phyloP scores from a whole-genome alignment of 1,140 invertebrate species.

The Heliothis subflexa region DNA sequence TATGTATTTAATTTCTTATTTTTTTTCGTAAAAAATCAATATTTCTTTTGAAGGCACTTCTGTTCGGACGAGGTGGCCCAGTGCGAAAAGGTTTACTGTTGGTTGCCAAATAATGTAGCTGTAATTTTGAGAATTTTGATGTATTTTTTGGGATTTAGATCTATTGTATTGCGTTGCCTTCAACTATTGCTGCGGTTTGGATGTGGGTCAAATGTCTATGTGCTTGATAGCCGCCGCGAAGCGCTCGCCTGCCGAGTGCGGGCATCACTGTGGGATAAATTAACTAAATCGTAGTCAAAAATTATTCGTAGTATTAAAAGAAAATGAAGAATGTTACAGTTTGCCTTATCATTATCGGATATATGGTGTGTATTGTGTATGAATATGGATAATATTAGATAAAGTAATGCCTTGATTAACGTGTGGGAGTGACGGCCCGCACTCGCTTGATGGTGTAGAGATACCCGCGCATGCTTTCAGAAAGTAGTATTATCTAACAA shows the following conservation, averaged over 20 bases:
- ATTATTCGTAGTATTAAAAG: constrained; percentile 56
- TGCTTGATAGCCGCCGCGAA: constrained; percentile 75
- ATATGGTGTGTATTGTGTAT: constrained; percentile 50
- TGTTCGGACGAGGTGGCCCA: constrained; percentile 95
- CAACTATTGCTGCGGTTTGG: constrained; percentile 81
- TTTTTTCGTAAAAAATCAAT: constrained; percentile 94
- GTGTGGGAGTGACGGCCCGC: constrained; percentile 60
- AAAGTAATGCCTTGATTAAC: constrained; percentile 33
- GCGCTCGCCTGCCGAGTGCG: constrained; percentile 68
- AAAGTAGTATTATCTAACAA: constrained; percentile 84
- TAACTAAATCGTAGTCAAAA: constrained; percentile 50
- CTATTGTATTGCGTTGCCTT: constrained; percentile 78
- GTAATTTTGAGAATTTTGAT: constrained; percentile 57
- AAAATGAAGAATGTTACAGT: constrained; percentile 48
- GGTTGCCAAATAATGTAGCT: constrained; percentile 68
- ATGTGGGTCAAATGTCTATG: constrained; percentile 84
- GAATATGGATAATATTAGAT: constrained; percentile 39
- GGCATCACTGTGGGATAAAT: constrained; percentile 53
- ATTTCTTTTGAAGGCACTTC: constrained; percentile 93
- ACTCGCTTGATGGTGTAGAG: constrained; percentile 50
- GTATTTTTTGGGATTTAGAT: constrained; percentile 71
- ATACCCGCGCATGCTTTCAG: constrained; percentile 70
- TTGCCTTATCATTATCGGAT: constrained; percentile 43
- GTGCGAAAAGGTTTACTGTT: constrained; percentile 87
- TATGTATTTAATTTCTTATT: constrained; percentile 90